Evolutionary conservation across 2,113 vertebrate species (phyloP).

Genomic region (Pedetes capensis): DNA sequence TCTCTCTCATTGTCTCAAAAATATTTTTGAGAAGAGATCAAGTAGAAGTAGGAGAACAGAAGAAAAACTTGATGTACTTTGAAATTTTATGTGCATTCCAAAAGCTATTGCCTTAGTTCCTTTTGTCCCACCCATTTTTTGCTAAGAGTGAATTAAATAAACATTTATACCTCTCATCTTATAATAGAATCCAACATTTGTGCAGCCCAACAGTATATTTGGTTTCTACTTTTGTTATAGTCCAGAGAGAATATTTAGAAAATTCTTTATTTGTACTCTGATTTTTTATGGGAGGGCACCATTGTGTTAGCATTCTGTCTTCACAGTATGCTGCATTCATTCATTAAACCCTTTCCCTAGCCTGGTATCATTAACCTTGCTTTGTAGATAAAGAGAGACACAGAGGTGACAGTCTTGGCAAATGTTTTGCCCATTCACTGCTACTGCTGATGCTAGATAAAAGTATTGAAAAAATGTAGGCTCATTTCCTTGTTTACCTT

Average conservation of each 20-base stretch:
- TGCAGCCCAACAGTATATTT: not conserved
- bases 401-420: conserved; percentile 52
- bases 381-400: conserved; percentile 59
- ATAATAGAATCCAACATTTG: not conserved
- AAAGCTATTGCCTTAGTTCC: not conserved
- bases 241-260: conserved; percentile 17
- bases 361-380: conserved; percentile 60
- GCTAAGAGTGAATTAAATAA: conserved; percentile 22
- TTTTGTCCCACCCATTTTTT: not conserved
- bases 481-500: conserved; percentile 49
- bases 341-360: conserved; percentile 14
- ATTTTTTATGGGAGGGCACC: not conserved
- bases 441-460: conserved; percentile 52
- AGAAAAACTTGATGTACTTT: not conserved
- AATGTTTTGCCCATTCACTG: conserved; percentile 39
- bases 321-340: not conserved
- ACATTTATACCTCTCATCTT: not conserved
- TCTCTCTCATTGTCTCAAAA: not conserved
- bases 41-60: not conserved
- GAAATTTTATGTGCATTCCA: not conserved
- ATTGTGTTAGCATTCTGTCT: conserved; percentile 15
- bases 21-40: not conserved
- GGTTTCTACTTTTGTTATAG: not conserved
- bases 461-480: conserved; percentile 11
- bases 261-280: not conserved